Conservation (phyloP, 2,113 vertebrate genomes). For the Trichomycterus rosablanca region DNA sequence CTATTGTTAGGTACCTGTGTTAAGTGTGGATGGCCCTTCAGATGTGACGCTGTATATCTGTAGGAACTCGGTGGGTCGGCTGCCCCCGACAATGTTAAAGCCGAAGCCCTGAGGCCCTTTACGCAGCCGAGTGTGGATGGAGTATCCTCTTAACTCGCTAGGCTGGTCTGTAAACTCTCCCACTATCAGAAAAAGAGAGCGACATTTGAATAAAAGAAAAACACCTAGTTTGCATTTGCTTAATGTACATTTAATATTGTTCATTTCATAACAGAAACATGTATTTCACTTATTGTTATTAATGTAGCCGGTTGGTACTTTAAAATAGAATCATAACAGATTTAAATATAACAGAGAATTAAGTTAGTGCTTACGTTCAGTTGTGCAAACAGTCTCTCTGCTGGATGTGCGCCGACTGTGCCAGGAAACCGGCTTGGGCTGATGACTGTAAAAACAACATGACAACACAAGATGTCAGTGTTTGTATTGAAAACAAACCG, state of each 20-base stretch:
- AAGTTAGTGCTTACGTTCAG: slow-evolving; percentile 9
- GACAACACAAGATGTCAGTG: slow-evolving; percentile 34
- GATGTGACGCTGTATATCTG: slow-evolving; percentile 75
- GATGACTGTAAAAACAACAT: slow-evolving; percentile 56
- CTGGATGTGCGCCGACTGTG: slow-evolving; percentile 54
- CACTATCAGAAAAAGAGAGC: slow-evolving; percentile 29
- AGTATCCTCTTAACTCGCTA: slow-evolving; percentile 64
- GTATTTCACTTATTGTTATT: too few species aligned
- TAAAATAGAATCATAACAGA: neutral
- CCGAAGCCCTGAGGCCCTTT: slow-evolving; percentile 72
- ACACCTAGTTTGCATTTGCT: too few species aligned
- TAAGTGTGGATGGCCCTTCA: slow-evolving; percentile 65
- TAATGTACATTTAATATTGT: too few species aligned
- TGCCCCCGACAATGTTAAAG: slow-evolving; percentile 74
- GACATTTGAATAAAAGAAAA: neutral
- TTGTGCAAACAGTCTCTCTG: slow-evolving; percentile 49
- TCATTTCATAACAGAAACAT: too few species aligned
- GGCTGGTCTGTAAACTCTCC: slow-evolving; percentile 70
- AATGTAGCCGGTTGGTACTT: too few species aligned
- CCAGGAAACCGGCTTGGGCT: slow-evolving; percentile 65
- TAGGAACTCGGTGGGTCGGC: slow-evolving; percentile 64
- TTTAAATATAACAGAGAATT: neutral
- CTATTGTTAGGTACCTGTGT: slow-evolving; percentile 65
- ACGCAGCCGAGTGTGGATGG: slow-evolving; percentile 62
- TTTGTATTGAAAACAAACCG: slow-evolving; percentile 1